Percentiles rank a stretch among this genome's conserved stretches.
phyloP scores from a whole-genome alignment of 2,888 invertebrate genomes.

The Selenia dentaria region DNA sequence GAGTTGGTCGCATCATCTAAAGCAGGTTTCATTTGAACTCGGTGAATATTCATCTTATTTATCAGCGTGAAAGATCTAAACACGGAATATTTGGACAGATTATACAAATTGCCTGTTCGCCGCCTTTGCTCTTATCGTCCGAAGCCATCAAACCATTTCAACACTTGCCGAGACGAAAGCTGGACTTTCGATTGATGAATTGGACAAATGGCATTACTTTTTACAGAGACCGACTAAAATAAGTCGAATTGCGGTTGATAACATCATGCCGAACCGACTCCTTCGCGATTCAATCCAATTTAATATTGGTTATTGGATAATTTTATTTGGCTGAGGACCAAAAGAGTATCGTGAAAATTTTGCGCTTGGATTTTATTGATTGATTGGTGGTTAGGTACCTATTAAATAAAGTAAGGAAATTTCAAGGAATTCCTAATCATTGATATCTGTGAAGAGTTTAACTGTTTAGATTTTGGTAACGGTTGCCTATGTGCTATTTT shows the following conservation, averaged over 20 bases:
- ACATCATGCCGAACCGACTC: slow-evolving; percentile 35
- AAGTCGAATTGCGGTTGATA: slow-evolving; percentile 44
- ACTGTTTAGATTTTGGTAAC: too few relatives aligned
- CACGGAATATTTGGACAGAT: slow-evolving; percentile 60
- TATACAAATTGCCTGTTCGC: slow-evolving; percentile 72
- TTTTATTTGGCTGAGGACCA: too few relatives aligned
- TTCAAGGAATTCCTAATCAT: too few relatives aligned
- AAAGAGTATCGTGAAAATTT: too few relatives aligned
- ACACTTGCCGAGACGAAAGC: slow-evolving; percentile 41
- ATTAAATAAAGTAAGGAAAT: too few relatives aligned
- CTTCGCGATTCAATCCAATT: slow-evolving; percentile 9
- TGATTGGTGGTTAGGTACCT: too few relatives aligned
- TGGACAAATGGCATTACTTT: slow-evolving; percentile 36
- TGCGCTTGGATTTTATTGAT: too few relatives aligned
- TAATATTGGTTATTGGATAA: slow-evolving; percentile 10
- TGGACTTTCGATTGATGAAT: slow-evolving; percentile 49
- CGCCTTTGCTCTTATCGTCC: slow-evolving; percentile 61
- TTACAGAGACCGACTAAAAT: slow-evolving; percentile 46
- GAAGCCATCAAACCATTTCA: slow-evolving; percentile 57
- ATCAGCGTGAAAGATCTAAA: slow-evolving; percentile 61
- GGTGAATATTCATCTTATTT: slow-evolving; percentile 50
- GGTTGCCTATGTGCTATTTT: too few relatives aligned
- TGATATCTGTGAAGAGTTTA: too few relatives aligned
- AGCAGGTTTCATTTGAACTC: slow-evolving; percentile 39
- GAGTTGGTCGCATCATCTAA: neutral